A percentile compares a stretch with the other conserved stretches of the same genome.
These are phyloP conservation scores for Drymodes brunneopygia DNA, from an alignment of 2,113 vertebrate species.

Conservation along the genomic window DNA sequence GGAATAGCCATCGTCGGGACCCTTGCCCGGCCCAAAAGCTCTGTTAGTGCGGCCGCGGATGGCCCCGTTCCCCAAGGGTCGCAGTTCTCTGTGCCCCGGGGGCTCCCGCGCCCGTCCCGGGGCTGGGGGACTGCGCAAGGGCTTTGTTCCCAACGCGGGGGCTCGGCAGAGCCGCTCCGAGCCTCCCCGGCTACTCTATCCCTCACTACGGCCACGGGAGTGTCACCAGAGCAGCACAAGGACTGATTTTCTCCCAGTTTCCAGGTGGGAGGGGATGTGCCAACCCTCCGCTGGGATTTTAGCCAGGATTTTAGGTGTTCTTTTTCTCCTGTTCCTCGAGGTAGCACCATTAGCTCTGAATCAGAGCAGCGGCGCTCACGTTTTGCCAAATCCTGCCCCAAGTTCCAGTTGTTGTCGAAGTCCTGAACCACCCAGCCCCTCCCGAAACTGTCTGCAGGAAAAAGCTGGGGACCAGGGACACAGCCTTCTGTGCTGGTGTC, in stretches of 20 bases:
- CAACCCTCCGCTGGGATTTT: background rate
- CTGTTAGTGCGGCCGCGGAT: background rate
- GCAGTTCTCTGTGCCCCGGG: background rate
- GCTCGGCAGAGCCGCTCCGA: background rate
- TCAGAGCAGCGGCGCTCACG: background rate
- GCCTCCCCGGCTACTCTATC: background rate
- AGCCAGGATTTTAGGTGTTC: background rate
- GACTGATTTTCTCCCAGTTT: background rate
- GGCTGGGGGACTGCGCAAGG: background rate
- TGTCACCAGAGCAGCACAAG: background rate
- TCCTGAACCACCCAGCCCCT: background rate
- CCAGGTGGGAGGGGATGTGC: background rate
- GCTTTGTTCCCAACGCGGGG: background rate
- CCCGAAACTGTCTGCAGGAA: background rate
- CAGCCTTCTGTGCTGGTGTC: background rate
- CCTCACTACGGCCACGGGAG: rapidly evolving
- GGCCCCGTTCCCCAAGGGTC: too few relatives aligned
- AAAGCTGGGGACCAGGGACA: background rate
- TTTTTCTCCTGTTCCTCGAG: background rate
- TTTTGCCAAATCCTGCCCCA: background rate
- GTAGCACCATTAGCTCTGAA: background rate
- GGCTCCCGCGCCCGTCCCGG: background rate
- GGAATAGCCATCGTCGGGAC: background rate
- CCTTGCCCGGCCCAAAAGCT: background rate
- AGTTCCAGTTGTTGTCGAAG: background rate